Evolutionary conservation across 1,140 invertebrate species (phyloP).

Genomic region (Heliconius congener): DNA sequence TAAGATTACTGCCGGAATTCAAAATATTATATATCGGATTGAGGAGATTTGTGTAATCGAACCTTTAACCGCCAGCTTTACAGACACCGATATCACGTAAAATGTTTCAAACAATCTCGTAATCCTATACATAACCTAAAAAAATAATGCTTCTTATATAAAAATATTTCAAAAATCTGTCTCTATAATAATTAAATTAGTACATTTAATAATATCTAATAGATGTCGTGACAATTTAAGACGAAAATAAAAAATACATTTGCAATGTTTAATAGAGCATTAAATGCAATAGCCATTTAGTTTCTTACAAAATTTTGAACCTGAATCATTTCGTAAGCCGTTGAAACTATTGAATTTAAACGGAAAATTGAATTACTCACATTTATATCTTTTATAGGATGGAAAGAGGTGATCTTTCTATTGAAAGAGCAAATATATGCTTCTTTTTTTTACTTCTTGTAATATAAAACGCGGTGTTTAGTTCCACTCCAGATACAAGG

Average conservation of each 20-base stretch:
- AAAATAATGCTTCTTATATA: neutral
- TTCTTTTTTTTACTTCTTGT: too few relatives aligned
- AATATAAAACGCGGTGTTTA: too few relatives aligned
- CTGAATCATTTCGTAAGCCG: neutral
- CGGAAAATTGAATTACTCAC: neutral
- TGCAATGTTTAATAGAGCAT: constrained; percentile 20
- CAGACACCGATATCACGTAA: too few relatives aligned
- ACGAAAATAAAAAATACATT: constrained; percentile 5
- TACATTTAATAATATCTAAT: constrained; percentile 2
- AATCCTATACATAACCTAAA: constrained; percentile 7
- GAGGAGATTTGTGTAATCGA: too few relatives aligned
- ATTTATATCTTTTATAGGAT: neutral
- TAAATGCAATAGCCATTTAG: constrained; percentile 5
- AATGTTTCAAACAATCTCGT: neutral
- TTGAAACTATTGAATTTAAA: neutral
- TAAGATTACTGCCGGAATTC: too few relatives aligned
- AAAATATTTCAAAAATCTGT: neutral
- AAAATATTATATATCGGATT: too few relatives aligned
- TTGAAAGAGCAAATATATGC: too few relatives aligned
- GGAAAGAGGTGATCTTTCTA: too few relatives aligned
- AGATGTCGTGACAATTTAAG: constrained; percentile 1
- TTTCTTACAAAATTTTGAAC: constrained; percentile 18
- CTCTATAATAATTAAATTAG: constrained; percentile 8
- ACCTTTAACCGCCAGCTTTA: too few relatives aligned
- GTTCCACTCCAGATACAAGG: too few relatives aligned